Evolutionary conservation across 2,797 vertebrate genomes (phyloP), one percentile per base, ranked within the genome.

Genomic region (Myripristis jacobus): DNA sequence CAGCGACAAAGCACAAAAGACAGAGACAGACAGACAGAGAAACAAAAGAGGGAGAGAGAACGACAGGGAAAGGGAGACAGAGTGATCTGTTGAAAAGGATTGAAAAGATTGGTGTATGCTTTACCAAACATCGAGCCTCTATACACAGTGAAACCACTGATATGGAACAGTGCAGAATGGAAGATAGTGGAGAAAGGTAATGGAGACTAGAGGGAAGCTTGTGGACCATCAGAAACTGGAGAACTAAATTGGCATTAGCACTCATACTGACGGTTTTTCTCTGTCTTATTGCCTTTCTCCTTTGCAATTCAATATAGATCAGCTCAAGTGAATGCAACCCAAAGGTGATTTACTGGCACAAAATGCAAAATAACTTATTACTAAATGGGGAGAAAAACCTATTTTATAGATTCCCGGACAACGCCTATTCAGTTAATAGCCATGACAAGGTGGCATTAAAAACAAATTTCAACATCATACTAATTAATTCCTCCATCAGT

Each of bases 221-320:
- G 57, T 2, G 13, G 11, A 71, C 36, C 51, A 69, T 85, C 73
- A 50, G 12, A 82, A 29, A 70, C 75, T 73, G 62, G 54, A 73
- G 46, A 85, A 63, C 63, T 79, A 58, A 76, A 73, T 74, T 72
- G 77, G 80, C 73, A 68, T 79, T 66, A 77, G 61, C 64, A 78
- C 66, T 77, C 55, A 74, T 80, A 31, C 29, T 31, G 29, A 31
- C 29, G 13, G 3, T 82, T 72, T n/a, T 46, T 50, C 19, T 76
- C 55, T 66, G 51, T 66, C 29, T 53, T 63, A 57, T 63, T 59
- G 61, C 46, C 31, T 58, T 60, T 22, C 48, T 78, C 54, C 8
- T 46, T 73, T 75, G 80, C 27, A 74, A 16, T 73, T 70, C 60
- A 52, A 53, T 73, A n/a, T n/a, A n/a, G n/a, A n/a, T n/a, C n/a